These are phyloP conservation scores for Drosophila malerkotliana DNA, from an alignment of 1,140 invertebrate genomes.

Conservation along the genomic window DNA sequence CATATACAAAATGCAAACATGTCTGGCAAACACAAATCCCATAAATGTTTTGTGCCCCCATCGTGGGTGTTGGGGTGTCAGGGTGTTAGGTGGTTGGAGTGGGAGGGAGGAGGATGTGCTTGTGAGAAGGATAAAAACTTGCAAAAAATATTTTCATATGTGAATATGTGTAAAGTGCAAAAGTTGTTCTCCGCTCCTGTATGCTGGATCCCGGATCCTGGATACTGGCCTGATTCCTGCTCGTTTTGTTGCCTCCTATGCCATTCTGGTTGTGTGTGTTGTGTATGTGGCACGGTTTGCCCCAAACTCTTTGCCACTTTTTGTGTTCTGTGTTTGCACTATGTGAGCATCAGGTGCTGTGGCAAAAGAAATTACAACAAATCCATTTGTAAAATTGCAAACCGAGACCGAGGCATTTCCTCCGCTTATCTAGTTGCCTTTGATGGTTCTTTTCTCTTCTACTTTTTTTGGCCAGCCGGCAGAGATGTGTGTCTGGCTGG, in stretches of 20 bases:
- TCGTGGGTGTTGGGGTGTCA: background rate
- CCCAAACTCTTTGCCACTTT: conserved; percentile 21
- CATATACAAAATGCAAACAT: conserved; percentile 82
- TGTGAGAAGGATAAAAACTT: conserved; percentile 65
- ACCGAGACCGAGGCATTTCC: conserved; percentile 65
- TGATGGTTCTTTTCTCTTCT: conserved; percentile 48
- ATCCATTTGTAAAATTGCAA: conserved; percentile 82
- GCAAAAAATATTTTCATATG: conserved; percentile 81
- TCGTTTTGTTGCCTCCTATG: conserved; percentile 63
- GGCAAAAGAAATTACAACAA: conserved; percentile 82
- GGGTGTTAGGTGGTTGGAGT: background rate
- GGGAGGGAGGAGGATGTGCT: background rate
- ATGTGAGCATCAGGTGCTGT: conserved; percentile 77
- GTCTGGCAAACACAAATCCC: conserved; percentile 81
- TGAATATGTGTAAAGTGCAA: conserved; percentile 80
- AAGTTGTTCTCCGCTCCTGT: conserved; percentile 51
- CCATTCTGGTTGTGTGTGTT: conserved; percentile 41
- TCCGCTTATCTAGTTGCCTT: conserved; percentile 68
- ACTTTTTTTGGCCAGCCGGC: conserved; percentile 16
- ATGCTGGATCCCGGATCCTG: background rate
- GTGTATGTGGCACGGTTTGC: conserved; percentile 14
- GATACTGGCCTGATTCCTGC: conserved; percentile 9
- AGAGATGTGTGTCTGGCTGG: conserved; percentile 9
- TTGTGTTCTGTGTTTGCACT: conserved; percentile 53
- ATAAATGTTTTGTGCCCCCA: conserved; percentile 70